These are phyloP conservation scores for Arnoldichthys spilopterus DNA, from an alignment of 2,797 vertebrate genomes.

Conservation along the genomic window DNA sequence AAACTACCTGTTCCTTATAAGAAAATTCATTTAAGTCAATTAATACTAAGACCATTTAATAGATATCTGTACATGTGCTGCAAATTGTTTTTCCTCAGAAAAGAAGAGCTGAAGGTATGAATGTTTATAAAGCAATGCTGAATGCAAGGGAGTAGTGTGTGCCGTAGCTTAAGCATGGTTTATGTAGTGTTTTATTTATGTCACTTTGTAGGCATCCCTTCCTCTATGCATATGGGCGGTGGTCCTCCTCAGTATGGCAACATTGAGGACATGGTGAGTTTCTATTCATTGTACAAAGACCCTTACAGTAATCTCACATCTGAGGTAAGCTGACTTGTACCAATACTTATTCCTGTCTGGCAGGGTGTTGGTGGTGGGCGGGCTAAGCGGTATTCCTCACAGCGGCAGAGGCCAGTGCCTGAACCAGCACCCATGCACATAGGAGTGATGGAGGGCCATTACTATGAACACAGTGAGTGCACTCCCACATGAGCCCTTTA, in stretches of 20 bases:
- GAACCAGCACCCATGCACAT: slow-evolving; percentile 91
- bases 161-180: neutral
- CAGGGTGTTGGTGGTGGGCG: slow-evolving; percentile 85
- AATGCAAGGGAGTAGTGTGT: neutral
- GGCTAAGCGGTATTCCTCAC: slow-evolving; percentile 95
- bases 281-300: neutral
- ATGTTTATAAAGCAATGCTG: neutral
- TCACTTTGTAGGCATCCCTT: slow-evolving; percentile 81
- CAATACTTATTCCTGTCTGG: neutral
- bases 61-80: too few species aligned
- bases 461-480: slow-evolving; percentile 92
- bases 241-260: slow-evolving; percentile 86
- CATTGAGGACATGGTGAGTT: slow-evolving; percentile 91
- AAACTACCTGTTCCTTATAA: too few species aligned
- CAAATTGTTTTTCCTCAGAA: too few species aligned
- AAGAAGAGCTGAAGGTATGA: too few species aligned
- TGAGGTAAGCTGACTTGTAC: neutral
- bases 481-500: neutral
- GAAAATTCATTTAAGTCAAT: too few species aligned
- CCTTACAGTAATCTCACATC: neutral
- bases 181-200: neutral
- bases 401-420: slow-evolving; percentile 89
- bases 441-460: slow-evolving; percentile 96
- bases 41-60: too few species aligned
- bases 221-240: slow-evolving; percentile 84